These are phyloP conservation scores for Ceraclea dissimilis DNA, from an alignment of 2,888 invertebrate genomes.

Conservation along the genomic window DNA sequence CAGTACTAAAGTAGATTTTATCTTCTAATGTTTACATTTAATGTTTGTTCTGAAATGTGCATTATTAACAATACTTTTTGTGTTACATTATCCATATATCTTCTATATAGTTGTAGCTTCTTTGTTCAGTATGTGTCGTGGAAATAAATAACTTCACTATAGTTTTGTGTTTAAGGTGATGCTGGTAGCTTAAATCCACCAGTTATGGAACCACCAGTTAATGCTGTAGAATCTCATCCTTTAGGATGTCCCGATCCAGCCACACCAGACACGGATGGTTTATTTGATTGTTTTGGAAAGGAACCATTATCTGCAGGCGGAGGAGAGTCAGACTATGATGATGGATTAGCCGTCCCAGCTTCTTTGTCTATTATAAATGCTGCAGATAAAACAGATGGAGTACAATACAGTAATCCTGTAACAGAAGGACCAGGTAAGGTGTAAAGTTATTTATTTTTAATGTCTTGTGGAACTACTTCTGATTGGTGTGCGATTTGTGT, in stretches of 20 bases:
- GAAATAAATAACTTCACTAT: no score
- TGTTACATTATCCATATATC: no score
- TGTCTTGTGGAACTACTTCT: no score
- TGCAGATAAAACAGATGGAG: constrained; percentile 22
- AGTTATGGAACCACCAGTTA: constrained; percentile 3
- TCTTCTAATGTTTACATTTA: no score
- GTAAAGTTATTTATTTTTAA: no score
- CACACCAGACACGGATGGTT: constrained; percentile 5
- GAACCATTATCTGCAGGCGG: constrained; percentile 10
- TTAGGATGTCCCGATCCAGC: constrained; percentile 7
- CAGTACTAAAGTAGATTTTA: no score
- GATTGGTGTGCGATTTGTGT: no score
- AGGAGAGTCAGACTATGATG: constrained; percentile 70
- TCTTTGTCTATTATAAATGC: constrained; percentile 57
- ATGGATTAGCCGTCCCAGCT: constrained; percentile 69
- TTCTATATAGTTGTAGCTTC: no score
- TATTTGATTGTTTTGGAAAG: constrained; percentile 11
- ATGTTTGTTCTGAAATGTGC: no score
- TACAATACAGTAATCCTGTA: not conserved
- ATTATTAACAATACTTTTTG: no score
- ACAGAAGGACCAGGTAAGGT: constrained; percentile 29
- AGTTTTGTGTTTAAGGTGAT: not conserved
- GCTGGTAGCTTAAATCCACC: not conserved
- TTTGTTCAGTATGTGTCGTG: no score
- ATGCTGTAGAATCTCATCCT: not conserved